Evolutionary conservation across 1,140 invertebrate species (phyloP).

Genomic region (Monochamus saltuarius): DNA sequence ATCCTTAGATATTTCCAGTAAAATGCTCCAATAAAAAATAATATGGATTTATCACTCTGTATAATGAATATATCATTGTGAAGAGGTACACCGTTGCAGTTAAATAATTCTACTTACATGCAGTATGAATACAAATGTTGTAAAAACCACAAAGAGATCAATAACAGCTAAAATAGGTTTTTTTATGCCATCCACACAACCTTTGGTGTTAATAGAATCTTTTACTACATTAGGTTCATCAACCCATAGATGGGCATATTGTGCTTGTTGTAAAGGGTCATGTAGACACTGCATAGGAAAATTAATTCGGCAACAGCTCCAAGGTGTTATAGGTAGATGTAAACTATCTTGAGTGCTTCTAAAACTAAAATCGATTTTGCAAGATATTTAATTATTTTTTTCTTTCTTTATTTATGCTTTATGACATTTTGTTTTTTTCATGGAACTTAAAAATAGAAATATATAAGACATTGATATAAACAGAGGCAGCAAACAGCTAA

Average conservation of each 20-base stretch:
- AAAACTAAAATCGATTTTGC: too few relatives aligned
- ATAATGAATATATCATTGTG: too few relatives aligned
- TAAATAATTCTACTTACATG: slow-evolving; percentile 28
- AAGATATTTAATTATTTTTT: too few relatives aligned
- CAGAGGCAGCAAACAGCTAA: too few relatives aligned
- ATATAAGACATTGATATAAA: too few relatives aligned
- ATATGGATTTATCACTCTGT: too few relatives aligned
- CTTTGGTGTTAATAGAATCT: slow-evolving; percentile 42
- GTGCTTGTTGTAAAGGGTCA: slow-evolving; percentile 47
- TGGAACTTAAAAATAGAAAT: too few relatives aligned
- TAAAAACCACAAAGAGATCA: slow-evolving; percentile 24
- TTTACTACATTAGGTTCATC: slow-evolving; percentile 38
- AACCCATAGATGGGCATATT: slow-evolving; percentile 42
- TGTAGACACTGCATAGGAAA: slow-evolving; percentile 49
- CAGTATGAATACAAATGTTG: slow-evolving; percentile 27
- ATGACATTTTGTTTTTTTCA: too few relatives aligned
- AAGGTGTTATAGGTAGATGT: slow-evolving; percentile 40
- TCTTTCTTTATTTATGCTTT: too few relatives aligned
- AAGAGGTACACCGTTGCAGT: too few relatives aligned
- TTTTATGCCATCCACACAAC: slow-evolving; percentile 43
- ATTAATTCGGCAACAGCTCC: slow-evolving; percentile 48
- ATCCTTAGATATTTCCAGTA: too few relatives aligned
- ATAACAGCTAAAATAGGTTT: slow-evolving; percentile 38
- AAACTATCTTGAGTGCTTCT: background rate
- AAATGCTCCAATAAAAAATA: too few relatives aligned